Conservation (phyloP, 2,888 invertebrate genomes). For the Molanna angustata region DNA sequence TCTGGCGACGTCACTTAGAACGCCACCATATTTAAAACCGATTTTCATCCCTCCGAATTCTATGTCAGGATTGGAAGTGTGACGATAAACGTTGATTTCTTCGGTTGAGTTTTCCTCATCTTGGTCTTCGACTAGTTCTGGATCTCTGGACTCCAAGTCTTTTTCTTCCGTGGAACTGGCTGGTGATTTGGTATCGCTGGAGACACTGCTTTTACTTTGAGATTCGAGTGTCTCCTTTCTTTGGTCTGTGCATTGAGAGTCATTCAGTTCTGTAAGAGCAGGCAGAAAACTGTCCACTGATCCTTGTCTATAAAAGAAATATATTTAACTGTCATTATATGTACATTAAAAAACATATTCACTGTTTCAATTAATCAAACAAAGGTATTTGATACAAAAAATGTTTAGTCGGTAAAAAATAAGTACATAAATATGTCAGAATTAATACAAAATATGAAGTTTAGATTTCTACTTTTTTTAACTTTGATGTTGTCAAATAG, state of each 20-base stretch:
- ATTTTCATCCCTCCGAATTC: constrained; percentile 13
- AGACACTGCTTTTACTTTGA: constrained; percentile 2
- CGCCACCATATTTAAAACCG: constrained; percentile 25
- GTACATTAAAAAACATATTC: not conserved
- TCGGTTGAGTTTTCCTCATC: constrained; percentile 2
- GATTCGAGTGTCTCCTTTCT: not conserved
- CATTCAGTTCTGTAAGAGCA: constrained; percentile 46
- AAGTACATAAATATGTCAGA: too few species aligned
- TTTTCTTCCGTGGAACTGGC: constrained; percentile 7
- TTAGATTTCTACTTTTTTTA: too few species aligned
- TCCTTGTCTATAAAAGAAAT: constrained; percentile 44
- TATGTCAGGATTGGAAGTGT: constrained; percentile 9
- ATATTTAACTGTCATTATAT: not conserved
- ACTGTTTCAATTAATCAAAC: too few species aligned
- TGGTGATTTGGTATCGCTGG: constrained; percentile 5
- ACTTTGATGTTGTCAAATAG: too few species aligned
- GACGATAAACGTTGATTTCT: constrained; percentile 1
- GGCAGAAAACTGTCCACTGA: constrained; percentile 52
- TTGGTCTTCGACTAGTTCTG: constrained; percentile 25
- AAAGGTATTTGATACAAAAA: too few species aligned
- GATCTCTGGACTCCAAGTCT: constrained; percentile 23
- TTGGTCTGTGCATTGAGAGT: constrained; percentile 15
- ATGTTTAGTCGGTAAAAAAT: too few species aligned
- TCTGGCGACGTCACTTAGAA: constrained; percentile 25
- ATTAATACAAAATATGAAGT: too few species aligned